phyloP scores from a whole-genome alignment of 2,797 vertebrate species.

The Ciconia nigra region DNA sequence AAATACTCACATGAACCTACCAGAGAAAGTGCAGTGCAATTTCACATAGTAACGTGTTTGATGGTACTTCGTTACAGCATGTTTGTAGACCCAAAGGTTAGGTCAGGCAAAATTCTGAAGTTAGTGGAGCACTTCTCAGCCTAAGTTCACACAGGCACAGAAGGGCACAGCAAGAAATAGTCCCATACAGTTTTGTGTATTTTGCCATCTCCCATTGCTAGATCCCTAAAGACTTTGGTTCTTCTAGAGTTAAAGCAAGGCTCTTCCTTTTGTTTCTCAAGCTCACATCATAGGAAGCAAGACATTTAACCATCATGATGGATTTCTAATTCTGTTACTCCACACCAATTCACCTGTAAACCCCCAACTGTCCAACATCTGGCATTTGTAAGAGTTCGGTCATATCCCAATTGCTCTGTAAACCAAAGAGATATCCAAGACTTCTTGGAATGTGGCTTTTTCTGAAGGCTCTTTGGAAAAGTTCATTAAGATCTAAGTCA shows the following conservation, averaged over 20 bases:
- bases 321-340: not conserved
- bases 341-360: not conserved
- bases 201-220: not conserved
- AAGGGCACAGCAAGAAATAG: not conserved
- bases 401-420: not conserved
- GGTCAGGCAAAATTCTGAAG: not conserved
- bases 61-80: fast-evolving
- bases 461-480: not conserved
- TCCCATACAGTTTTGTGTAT: not conserved
- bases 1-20: not conserved
- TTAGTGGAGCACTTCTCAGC: not conserved
- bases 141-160: not conserved
- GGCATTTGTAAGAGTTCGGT: not conserved
- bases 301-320: not conserved
- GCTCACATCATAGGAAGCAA: not conserved
- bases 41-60: fast-evolving
- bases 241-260: not conserved
- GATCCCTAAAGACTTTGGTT: not conserved
- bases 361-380: not conserved
- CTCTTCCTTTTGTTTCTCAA: not conserved
- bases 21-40: not conserved
- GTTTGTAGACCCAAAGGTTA: not conserved
- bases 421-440: not conserved
- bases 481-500: not conserved
- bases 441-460: not conserved